These are phyloP conservation scores for Eupithecia dodoneata DNA, from an alignment of 2,888 invertebrate genomes.

Conservation along the genomic window DNA sequence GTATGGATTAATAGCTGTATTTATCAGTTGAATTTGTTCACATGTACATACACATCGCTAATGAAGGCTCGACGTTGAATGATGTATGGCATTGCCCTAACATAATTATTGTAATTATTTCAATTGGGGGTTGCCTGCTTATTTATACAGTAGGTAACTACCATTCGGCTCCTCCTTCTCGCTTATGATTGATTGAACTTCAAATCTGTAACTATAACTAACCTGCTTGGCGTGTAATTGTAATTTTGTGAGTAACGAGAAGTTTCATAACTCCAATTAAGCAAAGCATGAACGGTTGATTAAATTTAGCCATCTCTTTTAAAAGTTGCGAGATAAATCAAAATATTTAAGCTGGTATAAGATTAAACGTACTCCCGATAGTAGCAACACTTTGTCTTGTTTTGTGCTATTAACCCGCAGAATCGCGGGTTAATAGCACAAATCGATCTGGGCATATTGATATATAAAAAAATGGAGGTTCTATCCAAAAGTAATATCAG, in stretches of 20 bases:
- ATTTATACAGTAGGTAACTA: slow-evolving; percentile 18
- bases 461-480: no score
- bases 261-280: not conserved
- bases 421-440: no score
- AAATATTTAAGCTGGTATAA: not conserved
- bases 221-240: not conserved
- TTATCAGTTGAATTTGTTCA: slow-evolving; percentile 30
- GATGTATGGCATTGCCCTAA: slow-evolving; percentile 37
- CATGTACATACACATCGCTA: slow-evolving; percentile 15
- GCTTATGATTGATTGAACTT: slow-evolving; percentile 36
- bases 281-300: not conserved
- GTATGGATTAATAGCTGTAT: slow-evolving; percentile 2
- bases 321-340: not conserved
- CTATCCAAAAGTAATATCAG: not conserved
- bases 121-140: slow-evolving; percentile 25
- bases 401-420: not conserved
- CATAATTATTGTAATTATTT: slow-evolving; percentile 36
- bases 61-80: slow-evolving; percentile 38
- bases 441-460: no score
- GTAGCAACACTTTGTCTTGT: not conserved
- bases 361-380: not conserved
- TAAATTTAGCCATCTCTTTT: not conserved
- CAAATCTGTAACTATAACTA: slow-evolving; percentile 7
- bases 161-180: slow-evolving; percentile 35
- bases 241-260: not conserved